Evolutionary conservation across 2,113 vertebrate species (phyloP).

Genomic region (Microtus ochrogaster): DNA sequence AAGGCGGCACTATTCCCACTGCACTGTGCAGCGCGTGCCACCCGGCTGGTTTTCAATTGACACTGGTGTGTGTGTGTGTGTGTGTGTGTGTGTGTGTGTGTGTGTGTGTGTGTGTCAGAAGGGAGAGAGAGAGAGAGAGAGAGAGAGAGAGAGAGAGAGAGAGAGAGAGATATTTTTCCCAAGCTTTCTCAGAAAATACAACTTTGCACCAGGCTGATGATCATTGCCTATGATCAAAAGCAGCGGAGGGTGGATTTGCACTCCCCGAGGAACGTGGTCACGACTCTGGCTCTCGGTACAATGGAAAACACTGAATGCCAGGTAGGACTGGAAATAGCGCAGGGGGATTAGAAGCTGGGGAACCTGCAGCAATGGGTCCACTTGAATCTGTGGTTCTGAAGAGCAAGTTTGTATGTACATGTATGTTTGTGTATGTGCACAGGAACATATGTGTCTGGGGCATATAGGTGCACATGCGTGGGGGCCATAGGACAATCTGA

Average conservation of each 20-base stretch:
- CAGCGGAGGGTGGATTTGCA: neutral
- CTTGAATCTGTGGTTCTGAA: neutral
- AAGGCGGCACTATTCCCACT: slow-evolving; percentile 79
- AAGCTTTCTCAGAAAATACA: slow-evolving; percentile 66
- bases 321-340: neutral
- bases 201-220: neutral
- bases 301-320: neutral
- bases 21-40: slow-evolving; percentile 75
- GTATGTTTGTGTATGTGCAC: neutral
- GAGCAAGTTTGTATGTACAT: neutral
- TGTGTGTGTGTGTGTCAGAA: neutral
- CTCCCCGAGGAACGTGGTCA: neutral
- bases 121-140: too few species aligned
- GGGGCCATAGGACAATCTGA: neutral
- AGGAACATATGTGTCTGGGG: neutral
- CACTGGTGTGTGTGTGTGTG: slow-evolving; percentile 60
- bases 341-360: neutral
- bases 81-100: slow-evolving; percentile 10
- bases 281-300: neutral
- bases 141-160: too few species aligned
- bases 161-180: neutral
- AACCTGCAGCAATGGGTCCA: neutral
- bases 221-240: neutral
- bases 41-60: slow-evolving; percentile 85
- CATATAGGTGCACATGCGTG: too few species aligned